Evolutionary conservation across 1,140 invertebrate genomes (phyloP).

Genomic region (Zaprionus gabonicus): DNA sequence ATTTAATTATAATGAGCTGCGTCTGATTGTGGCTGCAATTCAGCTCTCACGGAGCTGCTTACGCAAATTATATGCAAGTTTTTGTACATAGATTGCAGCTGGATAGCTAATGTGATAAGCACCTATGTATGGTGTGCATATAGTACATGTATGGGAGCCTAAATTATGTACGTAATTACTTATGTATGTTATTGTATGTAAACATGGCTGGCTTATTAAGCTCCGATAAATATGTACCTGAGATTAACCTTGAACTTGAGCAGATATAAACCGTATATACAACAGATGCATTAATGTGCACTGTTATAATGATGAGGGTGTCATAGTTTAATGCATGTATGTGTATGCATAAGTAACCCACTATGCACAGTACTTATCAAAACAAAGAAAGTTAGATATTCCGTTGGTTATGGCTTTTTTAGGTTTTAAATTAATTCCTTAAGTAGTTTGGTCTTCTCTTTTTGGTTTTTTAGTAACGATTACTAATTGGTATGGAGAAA

Average conservation of each 20-base stretch:
- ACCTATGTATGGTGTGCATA: neutral
- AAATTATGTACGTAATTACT: conserved; percentile 2
- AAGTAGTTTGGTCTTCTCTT: too few relatives aligned
- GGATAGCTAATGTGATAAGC: neutral
- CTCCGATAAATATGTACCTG: conserved; percentile 4
- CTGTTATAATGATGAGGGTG: neutral
- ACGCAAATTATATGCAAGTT: conserved; percentile 4
- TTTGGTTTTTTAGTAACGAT: too few relatives aligned
- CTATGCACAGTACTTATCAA: too few relatives aligned
- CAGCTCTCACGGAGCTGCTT: neutral
- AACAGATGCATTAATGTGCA: neutral
- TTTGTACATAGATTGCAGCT: neutral
- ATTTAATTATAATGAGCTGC: conserved; percentile 81
- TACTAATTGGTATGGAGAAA: too few relatives aligned
- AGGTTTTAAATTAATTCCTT: too few relatives aligned
- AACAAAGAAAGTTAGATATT: too few relatives aligned
- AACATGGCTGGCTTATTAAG: neutral
- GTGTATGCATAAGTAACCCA: too few relatives aligned
- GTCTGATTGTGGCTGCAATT: conserved; percentile 52
- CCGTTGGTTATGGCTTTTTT: too few relatives aligned
- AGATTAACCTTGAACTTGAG: conserved; percentile 31
- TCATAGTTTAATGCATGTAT: neutral
- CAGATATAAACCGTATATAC: neutral
- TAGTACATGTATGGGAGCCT: neutral
- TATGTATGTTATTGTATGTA: conserved; percentile 19